Percentiles rank a stretch among this genome's conserved stretches.
Conservation (phyloP, 2,888 invertebrate genomes). For the Megaustenia siamemsis region DNA sequence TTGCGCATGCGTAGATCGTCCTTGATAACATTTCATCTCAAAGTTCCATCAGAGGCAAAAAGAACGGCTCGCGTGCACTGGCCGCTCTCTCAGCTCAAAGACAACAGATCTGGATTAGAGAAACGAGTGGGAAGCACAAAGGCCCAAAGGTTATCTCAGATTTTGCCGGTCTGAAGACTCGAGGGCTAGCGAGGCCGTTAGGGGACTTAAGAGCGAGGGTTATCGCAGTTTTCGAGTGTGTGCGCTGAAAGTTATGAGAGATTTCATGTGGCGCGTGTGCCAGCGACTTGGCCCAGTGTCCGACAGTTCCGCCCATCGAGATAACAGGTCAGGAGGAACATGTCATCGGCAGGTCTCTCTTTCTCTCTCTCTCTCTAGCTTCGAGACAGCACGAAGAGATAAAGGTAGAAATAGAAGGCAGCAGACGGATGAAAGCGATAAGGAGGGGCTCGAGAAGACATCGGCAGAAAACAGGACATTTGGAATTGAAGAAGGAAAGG, state of each 20-base stretch:
- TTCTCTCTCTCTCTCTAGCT: neutral
- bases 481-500: neutral
- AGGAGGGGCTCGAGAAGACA: neutral
- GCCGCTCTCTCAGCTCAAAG: conserved; percentile 31
- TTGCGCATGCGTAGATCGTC: conserved; percentile 29
- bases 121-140: conserved; percentile 32
- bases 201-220: conserved; percentile 39
- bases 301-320: conserved; percentile 7
- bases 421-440: neutral
- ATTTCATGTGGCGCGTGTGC: conserved; percentile 31
- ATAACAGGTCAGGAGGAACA: neutral
- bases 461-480: neutral
- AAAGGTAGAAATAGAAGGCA: neutral
- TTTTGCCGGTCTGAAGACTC: conserved; percentile 38
- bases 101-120: conserved; percentile 45
- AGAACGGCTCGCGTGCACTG: conserved; percentile 3
- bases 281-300: conserved; percentile 9
- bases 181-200: conserved; percentile 14
- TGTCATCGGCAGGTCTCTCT: conserved; percentile 17
- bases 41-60: conserved; percentile 25
- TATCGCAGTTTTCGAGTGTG: conserved; percentile 37
- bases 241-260: conserved; percentile 37
- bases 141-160: conserved; percentile 47
- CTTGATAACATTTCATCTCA: conserved; percentile 44
- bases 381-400: neutral